These are phyloP conservation scores for Taxidea taxus DNA, from an alignment of 2,113 vertebrate genomes.

Conservation along the genomic window DNA sequence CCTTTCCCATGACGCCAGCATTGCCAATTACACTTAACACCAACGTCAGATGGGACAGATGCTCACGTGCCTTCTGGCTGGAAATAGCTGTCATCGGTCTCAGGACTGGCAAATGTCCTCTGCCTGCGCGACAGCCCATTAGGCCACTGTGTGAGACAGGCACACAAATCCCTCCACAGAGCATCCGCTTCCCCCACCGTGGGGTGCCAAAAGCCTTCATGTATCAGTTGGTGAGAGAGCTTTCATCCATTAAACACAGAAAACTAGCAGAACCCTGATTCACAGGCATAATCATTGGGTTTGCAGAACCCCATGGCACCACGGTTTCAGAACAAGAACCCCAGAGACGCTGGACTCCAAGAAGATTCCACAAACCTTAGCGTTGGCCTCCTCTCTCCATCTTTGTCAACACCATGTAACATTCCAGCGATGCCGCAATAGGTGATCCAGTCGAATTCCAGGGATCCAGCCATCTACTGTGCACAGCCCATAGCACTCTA, in stretches of 20 bases:
- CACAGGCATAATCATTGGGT: not conserved
- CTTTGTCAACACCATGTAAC: not conserved
- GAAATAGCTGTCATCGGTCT: constrained; percentile 40
- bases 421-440: not conserved
- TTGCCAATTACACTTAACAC: not conserved
- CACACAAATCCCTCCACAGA: constrained; percentile 20
- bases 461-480: not conserved
- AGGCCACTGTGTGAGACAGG: not conserved
- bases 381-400: not conserved
- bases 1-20: not conserved
- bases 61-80: constrained; percentile 27
- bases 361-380: not conserved
- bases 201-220: not conserved
- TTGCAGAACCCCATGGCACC: not conserved
- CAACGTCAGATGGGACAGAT: constrained; percentile 2
- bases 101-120: not conserved
- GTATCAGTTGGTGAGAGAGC: not conserved
- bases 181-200: not conserved
- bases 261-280: not conserved
- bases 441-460: not conserved
- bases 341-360: not conserved
- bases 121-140: constrained; percentile 13
- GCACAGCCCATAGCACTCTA: not conserved
- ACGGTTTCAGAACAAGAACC: not conserved
- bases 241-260: constrained; percentile 48